phyloP scores from a whole-genome alignment of 2,797 vertebrate species.

The Sebastes reedi region DNA sequence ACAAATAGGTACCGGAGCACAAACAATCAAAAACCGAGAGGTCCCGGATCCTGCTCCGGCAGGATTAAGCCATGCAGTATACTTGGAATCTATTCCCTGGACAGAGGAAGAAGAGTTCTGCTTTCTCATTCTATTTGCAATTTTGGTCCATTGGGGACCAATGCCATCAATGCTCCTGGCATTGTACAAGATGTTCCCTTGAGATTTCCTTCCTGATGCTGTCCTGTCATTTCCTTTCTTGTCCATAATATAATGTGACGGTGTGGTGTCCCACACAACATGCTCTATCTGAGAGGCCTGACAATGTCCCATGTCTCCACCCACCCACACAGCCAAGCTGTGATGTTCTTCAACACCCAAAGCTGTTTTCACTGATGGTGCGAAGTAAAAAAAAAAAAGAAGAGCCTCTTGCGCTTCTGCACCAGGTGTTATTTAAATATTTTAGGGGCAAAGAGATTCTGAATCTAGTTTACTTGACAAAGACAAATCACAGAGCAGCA shows the following conservation, averaged over 20 bases:
- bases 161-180: conserved; percentile 48
- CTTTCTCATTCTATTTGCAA: conserved; percentile 37
- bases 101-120: conserved; percentile 38
- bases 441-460: conserved; percentile 37
- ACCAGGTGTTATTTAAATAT: conserved; percentile 65
- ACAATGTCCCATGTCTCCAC: conserved; percentile 43
- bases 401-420: conserved; percentile 16
- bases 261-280: conserved; percentile 37
- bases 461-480: conserved; percentile 20
- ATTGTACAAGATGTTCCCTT: conserved; percentile 61
- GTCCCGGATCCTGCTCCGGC: neutral
- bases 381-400: conserved; percentile 25
- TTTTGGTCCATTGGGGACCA: conserved; percentile 35
- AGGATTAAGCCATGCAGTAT: neutral
- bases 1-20: neutral
- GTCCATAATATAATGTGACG: conserved; percentile 45
- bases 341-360: conserved; percentile 64
- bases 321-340: conserved; percentile 53
- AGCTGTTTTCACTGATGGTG: conserved; percentile 52
- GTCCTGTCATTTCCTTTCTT: conserved; percentile 56
- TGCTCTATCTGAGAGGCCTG: conserved; percentile 25
- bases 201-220: conserved; percentile 58
- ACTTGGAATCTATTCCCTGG: conserved; percentile 34
- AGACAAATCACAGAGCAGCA: conserved; percentile 9
- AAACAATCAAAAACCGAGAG: neutral